phyloP scores from a whole-genome alignment of 2,888 invertebrate genomes.

The Chrysolina americana region DNA sequence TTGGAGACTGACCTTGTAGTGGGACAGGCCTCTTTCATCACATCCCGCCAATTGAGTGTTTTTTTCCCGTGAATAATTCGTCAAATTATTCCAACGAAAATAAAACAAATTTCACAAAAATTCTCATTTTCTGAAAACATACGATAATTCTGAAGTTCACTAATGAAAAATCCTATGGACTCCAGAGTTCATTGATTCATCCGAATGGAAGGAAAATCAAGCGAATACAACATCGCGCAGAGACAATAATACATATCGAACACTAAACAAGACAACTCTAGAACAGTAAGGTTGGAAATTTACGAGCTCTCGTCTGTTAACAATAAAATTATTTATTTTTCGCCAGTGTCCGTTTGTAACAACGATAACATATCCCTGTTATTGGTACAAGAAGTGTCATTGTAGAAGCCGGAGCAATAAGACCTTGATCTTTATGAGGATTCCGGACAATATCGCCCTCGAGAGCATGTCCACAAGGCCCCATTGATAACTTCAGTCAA shows the following conservation, averaged over 20 bases:
- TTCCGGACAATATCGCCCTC: conserved; percentile 35
- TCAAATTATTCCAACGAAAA: no score
- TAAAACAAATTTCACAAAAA: no score
- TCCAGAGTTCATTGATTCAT: not conserved
- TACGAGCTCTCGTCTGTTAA: conserved; percentile 20
- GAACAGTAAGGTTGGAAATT: conserved; percentile 23
- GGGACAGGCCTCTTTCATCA: no score
- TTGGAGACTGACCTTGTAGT: no score
- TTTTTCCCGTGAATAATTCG: no score
- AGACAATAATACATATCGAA: conserved; percentile 23
- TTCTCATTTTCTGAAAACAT: no score
- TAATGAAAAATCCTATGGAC: no score
- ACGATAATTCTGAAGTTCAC: no score
- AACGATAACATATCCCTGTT: conserved; percentile 31
- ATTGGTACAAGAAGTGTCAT: conserved; percentile 35
- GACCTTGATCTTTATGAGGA: conserved; percentile 33
- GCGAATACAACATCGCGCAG: conserved; percentile 7
- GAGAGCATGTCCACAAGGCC: conserved; percentile 28
- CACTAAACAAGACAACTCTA: conserved; percentile 21
- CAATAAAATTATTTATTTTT: conserved; percentile 30
- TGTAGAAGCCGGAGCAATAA: conserved; percentile 27
- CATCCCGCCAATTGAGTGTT: no score
- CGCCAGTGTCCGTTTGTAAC: conserved; percentile 19
- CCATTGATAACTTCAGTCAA: conserved; percentile 26
- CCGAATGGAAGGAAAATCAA: not conserved